Conservation (phyloP, 2,888 invertebrate species). For the Netelia virgata region DNA sequence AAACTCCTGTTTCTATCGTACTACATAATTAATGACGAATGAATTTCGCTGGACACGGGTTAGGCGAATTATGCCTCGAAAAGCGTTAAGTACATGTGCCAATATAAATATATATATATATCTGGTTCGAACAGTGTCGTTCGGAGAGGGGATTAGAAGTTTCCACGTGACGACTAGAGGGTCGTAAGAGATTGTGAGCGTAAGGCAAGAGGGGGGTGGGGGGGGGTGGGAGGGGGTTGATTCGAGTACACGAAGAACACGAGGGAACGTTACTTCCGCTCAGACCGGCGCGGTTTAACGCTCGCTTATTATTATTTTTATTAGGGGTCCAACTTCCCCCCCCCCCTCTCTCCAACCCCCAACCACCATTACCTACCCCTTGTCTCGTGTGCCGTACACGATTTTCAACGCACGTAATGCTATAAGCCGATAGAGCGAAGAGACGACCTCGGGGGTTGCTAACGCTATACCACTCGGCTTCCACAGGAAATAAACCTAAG, state of each 20-base stretch:
- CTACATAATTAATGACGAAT: background rate
- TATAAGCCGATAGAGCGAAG: constrained; percentile 71
- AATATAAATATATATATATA: constrained; percentile 24
- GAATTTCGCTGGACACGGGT: background rate
- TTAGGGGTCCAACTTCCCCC: constrained; percentile 73
- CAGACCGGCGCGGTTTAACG: constrained; percentile 81
- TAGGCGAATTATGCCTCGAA: constrained; percentile 17
- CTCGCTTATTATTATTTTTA: constrained; percentile 83
- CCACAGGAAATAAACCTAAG: constrained; percentile 84
- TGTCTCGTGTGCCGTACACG: constrained; percentile 34
- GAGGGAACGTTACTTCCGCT: constrained; percentile 78
- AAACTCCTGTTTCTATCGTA: constrained; percentile 5
- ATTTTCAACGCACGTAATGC: constrained; percentile 76
- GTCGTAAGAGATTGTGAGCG: background rate
- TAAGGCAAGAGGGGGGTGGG: background rate
- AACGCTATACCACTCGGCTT: constrained; percentile 74
- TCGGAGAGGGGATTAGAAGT: constrained; percentile 39
- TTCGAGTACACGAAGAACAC: constrained; percentile 31
- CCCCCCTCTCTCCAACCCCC: constrained; percentile 4
- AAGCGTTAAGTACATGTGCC: constrained; percentile 18
- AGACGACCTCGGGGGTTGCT: constrained; percentile 38
- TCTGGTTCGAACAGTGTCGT: constrained; percentile 6
- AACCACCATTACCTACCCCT: constrained; percentile 1
- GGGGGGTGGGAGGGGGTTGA: constrained; percentile 15
- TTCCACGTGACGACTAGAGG: constrained; percentile 42